phyloP scores from a whole-genome alignment of 2,797 vertebrate species.

The Pseudomugil gertrudae region DNA sequence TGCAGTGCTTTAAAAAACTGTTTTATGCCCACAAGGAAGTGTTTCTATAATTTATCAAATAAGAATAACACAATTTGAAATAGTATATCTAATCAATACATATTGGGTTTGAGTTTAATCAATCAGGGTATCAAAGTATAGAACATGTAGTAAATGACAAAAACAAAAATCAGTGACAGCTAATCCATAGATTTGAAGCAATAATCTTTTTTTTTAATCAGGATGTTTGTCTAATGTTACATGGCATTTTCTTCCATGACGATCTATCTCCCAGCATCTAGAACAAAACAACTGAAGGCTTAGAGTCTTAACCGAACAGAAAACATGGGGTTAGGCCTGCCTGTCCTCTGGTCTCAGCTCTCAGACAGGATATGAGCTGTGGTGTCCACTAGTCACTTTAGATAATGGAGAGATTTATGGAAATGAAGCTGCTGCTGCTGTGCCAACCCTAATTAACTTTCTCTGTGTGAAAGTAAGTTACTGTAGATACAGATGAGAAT shows the following conservation, averaged over 20 bases:
- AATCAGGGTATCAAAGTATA: background rate
- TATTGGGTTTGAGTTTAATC: background rate
- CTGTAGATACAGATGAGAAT: constrained; percentile 1
- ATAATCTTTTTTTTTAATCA: background rate
- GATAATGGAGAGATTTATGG: constrained; percentile 81
- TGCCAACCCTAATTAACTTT: constrained; percentile 78
- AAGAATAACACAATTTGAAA: background rate
- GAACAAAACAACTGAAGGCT: constrained; percentile 2
- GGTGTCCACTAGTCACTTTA: constrained; percentile 73
- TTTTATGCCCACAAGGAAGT: background rate
- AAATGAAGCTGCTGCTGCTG: constrained; percentile 64
- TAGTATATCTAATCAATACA: background rate
- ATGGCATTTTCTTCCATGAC: background rate
- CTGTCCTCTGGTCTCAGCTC: constrained; percentile 56
- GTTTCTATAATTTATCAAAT: background rate
- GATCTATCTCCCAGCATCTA: constrained; percentile 2
- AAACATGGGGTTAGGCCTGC: constrained; percentile 55
- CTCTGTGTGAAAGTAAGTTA: constrained; percentile 21
- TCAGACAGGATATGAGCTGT: constrained; percentile 69
- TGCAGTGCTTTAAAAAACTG: background rate
- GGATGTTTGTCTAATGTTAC: background rate
- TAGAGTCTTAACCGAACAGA: constrained; percentile 27
- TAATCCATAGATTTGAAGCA: background rate
- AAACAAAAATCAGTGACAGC: background rate
- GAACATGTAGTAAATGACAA: background rate